phyloP scores from a whole-genome alignment of 2,888 invertebrate species.

The Lepidochitona cinerea region DNA sequence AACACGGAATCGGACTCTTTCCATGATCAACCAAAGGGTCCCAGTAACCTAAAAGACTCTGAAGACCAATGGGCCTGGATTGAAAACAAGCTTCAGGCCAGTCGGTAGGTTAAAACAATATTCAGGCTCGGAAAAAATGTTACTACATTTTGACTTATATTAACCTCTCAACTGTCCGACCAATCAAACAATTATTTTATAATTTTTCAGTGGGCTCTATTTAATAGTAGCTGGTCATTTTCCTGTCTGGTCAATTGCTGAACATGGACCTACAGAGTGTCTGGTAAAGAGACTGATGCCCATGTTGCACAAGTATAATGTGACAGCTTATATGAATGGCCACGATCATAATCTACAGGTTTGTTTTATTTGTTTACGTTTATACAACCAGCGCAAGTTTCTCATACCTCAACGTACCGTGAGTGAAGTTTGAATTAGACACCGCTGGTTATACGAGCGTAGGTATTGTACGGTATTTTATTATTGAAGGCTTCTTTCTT shows the following conservation, averaged over 20 bases:
- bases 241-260: slow-evolving; percentile 67
- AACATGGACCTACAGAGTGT: slow-evolving; percentile 68
- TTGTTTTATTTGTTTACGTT: no score
- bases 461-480: no score
- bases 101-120: slow-evolving; percentile 51
- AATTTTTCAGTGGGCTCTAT: slow-evolving; percentile 62
- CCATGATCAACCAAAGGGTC: slow-evolving; percentile 48
- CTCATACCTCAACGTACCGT: no score
- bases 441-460: no score
- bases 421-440: no score
- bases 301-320: slow-evolving; percentile 65
- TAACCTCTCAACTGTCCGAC: no score
- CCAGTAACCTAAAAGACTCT: slow-evolving; percentile 36
- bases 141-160: no score
- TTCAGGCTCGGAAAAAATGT: no score
- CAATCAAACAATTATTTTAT: no score
- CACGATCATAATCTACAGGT: slow-evolving; percentile 70
- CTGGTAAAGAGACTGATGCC: slow-evolving; percentile 58
- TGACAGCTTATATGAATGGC: slow-evolving; percentile 66
- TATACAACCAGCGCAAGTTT: no score
- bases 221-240: slow-evolving; percentile 69
- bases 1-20: slow-evolving; percentile 61
- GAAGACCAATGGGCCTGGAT: slow-evolving; percentile 71
- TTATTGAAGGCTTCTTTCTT: no score
- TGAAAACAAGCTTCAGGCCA: slow-evolving; percentile 57